Base-by-base conservation (phyloP, 2,797 vertebrate genomes). In the Hyperoplus immaculatus region DNA sequence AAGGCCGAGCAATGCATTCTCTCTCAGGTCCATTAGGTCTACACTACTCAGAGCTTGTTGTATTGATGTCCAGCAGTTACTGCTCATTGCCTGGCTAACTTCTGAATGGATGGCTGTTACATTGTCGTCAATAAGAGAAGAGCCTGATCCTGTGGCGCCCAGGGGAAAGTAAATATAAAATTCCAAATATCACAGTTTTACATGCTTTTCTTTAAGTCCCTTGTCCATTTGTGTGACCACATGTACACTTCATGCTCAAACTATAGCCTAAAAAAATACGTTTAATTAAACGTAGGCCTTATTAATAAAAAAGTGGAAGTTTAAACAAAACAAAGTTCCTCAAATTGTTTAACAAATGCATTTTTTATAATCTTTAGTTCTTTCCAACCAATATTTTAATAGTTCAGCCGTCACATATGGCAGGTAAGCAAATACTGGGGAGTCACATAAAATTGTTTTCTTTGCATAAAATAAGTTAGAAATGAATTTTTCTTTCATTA, bases 11-110 rank as follows among this genome's bases (percentile, higher is more conserved):
- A 11, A 13, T 49, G 74, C 80, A 65, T 85, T 75, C 61, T 82
- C 80, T 80, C 77, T 65, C 60, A 50, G 71, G 63, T 39, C 90
- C 93, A 94, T 94, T 93, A 92, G 70, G 50, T 76, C 47, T 39
- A 38, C 87, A 74, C 78, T 82, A 82, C 84, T 88, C 68, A 79
- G 71, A 78, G 81, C 77, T 72, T 43, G 72, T 84, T 77, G 77
- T 80, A 83, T 90, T 69, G 81, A 91, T 83, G 85, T 85, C 29
- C 69, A 80, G 69, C 71, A 76, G 74, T 69, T 75, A 67, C 58
- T 83, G 68, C 76, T 80, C 65, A 46, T 72, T 66, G 51, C 42
- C 65, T 77, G 78, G 65, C 67, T 76, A 67, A 54, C 71, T 76
- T 66, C 74, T 79, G 66, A 83, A 74, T 78, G 76, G 62, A 82